Evolutionary conservation across 2,888 invertebrate genomes (phyloP).

Genomic region (Julus scandinavius): DNA sequence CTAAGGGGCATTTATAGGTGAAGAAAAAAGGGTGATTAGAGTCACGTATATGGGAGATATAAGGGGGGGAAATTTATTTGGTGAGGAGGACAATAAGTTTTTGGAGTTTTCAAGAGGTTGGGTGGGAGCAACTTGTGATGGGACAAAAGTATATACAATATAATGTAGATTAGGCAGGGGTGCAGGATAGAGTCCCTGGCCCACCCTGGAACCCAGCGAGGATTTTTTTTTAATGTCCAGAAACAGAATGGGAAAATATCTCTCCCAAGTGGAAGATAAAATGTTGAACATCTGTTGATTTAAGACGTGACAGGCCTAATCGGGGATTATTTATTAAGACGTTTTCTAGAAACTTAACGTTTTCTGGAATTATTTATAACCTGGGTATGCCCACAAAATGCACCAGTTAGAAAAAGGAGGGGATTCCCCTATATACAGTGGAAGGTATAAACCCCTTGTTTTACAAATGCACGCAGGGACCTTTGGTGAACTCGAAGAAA

Average conservation of each 20-base stretch:
- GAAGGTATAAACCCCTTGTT: slow-evolving; percentile 17
- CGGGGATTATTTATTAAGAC: slow-evolving; percentile 49
- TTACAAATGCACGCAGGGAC: neutral
- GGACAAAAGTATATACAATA: neutral
- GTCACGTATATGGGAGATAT: slow-evolving; percentile 1
- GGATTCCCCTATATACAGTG: neutral
- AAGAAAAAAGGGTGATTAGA: slow-evolving; percentile 27
- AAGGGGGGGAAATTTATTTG: neutral
- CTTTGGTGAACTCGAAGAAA: slow-evolving; percentile 2
- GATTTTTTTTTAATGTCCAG: slow-evolving; percentile 27
- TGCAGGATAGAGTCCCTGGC: slow-evolving; percentile 8
- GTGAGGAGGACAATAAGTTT: slow-evolving; percentile 14
- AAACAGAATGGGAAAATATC: neutral
- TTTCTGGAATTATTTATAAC: slow-evolving; percentile 43
- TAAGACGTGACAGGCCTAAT: slow-evolving; percentile 48
- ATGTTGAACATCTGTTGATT: slow-evolving; percentile 43
- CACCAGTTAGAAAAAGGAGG: neutral
- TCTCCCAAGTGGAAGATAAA: slow-evolving; percentile 49
- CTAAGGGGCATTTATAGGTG: slow-evolving; percentile 20
- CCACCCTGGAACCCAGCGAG: slow-evolving; percentile 24
- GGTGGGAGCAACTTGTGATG: neutral
- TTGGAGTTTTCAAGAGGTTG: neutral
- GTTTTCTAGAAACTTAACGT: slow-evolving; percentile 42
- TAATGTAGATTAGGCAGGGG: neutral
- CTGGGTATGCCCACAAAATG: slow-evolving; percentile 2